Evolutionary conservation across 1,140 invertebrate genomes (phyloP).

Genomic region (Ladona fulva): DNA sequence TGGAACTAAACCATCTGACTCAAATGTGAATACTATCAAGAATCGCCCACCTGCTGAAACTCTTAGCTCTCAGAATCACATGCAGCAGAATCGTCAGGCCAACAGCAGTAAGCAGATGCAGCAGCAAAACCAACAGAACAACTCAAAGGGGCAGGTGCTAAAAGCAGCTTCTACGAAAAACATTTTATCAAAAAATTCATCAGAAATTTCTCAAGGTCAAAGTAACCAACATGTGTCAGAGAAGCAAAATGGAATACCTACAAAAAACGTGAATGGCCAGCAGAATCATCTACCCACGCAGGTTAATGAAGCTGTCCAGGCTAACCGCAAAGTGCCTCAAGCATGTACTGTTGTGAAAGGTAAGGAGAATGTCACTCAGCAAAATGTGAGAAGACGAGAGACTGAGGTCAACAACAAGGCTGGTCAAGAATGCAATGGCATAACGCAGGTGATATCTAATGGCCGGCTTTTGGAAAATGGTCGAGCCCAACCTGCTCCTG

Average conservation of each 20-base stretch:
- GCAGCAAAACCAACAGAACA: background rate
- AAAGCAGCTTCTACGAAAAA: background rate
- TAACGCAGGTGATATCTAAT: constrained; percentile 36
- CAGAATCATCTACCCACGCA: background rate
- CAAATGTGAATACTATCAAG: constrained; percentile 20
- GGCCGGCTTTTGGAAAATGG: constrained; percentile 38
- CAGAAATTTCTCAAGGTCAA: background rate
- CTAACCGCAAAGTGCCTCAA: background rate
- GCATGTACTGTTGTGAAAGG: constrained; percentile 8
- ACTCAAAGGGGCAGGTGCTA: background rate
- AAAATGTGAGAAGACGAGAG: constrained; percentile 26
- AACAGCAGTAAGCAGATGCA: background rate
- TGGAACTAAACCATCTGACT: background rate
- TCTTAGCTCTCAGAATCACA: background rate
- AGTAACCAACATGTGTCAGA: background rate
- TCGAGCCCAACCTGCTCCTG: background rate
- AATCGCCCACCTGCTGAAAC: constrained; percentile 25
- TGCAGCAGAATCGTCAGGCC: background rate
- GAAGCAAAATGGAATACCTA: background rate
- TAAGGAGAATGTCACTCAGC: constrained; percentile 18
- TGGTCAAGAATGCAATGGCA: constrained; percentile 37
- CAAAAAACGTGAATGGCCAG: background rate
- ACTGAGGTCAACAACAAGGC: constrained; percentile 32
- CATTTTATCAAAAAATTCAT: background rate
- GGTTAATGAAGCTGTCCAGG: background rate